Percentiles rank a stretch among this genome's conserved stretches.
These are phyloP conservation scores for Protosalanx chinensis DNA, from an alignment of 2,797 vertebrate genomes.

Conservation along the genomic window DNA sequence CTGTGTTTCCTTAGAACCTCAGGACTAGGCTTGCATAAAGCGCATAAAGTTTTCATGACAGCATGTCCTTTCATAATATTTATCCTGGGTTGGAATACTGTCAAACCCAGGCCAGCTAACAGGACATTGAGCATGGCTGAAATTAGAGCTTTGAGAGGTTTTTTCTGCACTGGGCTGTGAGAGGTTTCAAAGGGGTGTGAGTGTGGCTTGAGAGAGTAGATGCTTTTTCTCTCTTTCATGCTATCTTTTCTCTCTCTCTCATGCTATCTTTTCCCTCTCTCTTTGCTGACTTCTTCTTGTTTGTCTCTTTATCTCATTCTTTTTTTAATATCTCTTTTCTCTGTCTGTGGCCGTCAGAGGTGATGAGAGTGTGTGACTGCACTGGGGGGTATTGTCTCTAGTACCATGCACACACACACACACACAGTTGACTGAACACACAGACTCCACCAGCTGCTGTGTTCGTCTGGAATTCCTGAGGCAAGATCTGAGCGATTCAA, in stretches of 20 bases:
- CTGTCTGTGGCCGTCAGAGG: background rate
- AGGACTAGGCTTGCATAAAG: too few relatives aligned
- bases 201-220: slow-evolving; percentile 23
- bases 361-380: slow-evolving; percentile 12
- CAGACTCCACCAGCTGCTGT: slow-evolving; percentile 3
- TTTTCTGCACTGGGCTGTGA: slow-evolving; percentile 24
- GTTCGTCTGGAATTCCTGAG: slow-evolving; percentile 1
- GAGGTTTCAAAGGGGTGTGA: slow-evolving; percentile 21
- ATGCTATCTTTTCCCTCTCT: background rate
- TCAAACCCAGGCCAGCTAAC: slow-evolving; percentile 44
- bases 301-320: background rate
- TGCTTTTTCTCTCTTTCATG: background rate
- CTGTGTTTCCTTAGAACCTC: background rate
- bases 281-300: too few relatives aligned
- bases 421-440: slow-evolving; percentile 7
- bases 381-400: background rate
- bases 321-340: background rate
- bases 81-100: slow-evolving; percentile 48
- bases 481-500: slow-evolving; percentile 1
- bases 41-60: background rate
- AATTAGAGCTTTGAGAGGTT: slow-evolving; percentile 37
- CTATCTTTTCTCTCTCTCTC: background rate
- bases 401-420: slow-evolving; percentile 7
- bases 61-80: slow-evolving; percentile 39
- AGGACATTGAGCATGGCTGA: slow-evolving; percentile 33